A percentile compares a stretch with the other conserved stretches of the same genome.
Conservation (phyloP, 2,888 invertebrate species). For the Dermolepida albohirtum region DNA sequence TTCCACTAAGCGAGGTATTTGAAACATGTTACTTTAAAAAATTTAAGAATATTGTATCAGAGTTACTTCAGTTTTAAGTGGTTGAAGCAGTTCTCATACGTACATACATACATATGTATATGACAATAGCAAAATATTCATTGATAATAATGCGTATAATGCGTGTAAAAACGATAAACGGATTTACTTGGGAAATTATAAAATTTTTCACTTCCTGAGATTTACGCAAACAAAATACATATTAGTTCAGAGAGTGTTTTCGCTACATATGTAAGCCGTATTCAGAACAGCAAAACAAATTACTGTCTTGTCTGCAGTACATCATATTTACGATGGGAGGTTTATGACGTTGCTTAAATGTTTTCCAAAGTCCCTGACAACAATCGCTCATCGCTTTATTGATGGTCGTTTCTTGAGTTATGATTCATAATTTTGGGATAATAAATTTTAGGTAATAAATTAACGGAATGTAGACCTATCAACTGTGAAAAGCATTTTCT, state of each 20-base stretch:
- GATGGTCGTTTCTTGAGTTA: constrained; percentile 25
- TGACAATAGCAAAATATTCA: no score
- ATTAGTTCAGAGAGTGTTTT: constrained; percentile 14
- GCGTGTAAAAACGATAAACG: no score
- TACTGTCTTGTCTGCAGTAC: constrained; percentile 26
- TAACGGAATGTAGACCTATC: constrained; percentile 18
- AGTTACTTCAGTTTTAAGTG: no score
- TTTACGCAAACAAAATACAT: background rate
- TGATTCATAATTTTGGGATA: constrained; percentile 32
- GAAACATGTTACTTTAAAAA: no score
- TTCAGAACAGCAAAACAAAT: constrained; percentile 13
- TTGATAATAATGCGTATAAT: no score
- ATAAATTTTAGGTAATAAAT: constrained; percentile 20
- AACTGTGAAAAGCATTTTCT: constrained; percentile 6
- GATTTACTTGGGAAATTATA: no score
- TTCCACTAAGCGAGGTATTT: no score
- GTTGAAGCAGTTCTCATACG: no score
- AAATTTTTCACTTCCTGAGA: no score
- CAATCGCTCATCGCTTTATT: constrained; percentile 32
- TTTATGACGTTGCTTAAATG: constrained; percentile 29
- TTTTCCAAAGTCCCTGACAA: constrained; percentile 28
- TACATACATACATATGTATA: no score
- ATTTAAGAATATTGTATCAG: no score
- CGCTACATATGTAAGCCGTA: constrained; percentile 9
- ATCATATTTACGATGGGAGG: constrained; percentile 18